Conservation (phyloP, 1,140 invertebrate genomes). For the Drosophila miranda region DNA sequence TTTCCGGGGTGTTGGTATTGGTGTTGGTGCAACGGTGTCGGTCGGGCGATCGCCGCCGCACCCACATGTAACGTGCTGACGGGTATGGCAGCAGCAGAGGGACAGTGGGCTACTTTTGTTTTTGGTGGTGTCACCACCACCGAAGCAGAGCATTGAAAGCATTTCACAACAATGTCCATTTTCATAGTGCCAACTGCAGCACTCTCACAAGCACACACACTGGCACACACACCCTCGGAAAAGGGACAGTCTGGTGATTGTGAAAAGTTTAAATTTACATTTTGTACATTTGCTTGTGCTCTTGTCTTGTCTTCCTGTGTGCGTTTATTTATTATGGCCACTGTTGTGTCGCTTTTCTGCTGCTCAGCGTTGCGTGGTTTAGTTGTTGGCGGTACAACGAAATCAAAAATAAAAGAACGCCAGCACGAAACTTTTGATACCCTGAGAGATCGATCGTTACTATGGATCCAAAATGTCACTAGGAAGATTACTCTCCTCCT, state of each 20-base stretch:
- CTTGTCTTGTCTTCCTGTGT: conserved; percentile 39
- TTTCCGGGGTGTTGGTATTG: conserved; percentile 9
- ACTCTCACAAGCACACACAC: conserved; percentile 21
- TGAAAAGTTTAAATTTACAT: conserved; percentile 78
- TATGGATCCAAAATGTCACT: too few relatives aligned
- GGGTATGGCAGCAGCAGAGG: conserved; percentile 4
- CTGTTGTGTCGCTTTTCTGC: conserved; percentile 49
- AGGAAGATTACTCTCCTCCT: too few relatives aligned
- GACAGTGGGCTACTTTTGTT: conserved; percentile 51
- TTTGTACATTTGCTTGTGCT: conserved; percentile 57
- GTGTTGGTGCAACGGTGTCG: conserved; percentile 1
- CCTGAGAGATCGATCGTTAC: too few relatives aligned
- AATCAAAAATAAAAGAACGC: conserved; percentile 47
- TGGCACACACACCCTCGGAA: conserved; percentile 21
- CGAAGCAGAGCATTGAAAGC: conserved; percentile 61
- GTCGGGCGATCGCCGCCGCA: conserved; percentile 66
- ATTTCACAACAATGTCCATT: conserved; percentile 79
- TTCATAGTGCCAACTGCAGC: conserved; percentile 64
- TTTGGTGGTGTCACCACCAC: conserved; percentile 67
- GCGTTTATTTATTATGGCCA: conserved; percentile 59
- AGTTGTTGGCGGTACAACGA: conserved; percentile 11
- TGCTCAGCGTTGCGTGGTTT: conserved; percentile 63
- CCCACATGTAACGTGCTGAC: conserved; percentile 67
- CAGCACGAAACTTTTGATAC: conserved; percentile 7
- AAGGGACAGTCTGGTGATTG: conserved; percentile 56